These are phyloP conservation scores for Muscicapa striata DNA, from an alignment of 2,797 vertebrate species.

Conservation along the genomic window DNA sequence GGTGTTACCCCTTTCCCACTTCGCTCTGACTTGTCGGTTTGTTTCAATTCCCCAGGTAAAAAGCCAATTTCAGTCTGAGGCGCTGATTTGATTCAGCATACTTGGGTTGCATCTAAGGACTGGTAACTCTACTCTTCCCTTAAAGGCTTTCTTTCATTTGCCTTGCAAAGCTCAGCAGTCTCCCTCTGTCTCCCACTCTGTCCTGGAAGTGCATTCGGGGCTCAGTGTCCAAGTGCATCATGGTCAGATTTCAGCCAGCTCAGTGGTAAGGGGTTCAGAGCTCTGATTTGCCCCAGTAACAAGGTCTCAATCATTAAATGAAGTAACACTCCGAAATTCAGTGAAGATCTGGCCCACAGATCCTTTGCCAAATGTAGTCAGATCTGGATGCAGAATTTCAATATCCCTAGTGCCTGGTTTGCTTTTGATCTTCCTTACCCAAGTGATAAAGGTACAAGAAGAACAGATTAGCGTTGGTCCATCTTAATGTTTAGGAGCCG, in stretches of 20 bases:
- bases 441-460: conserved; percentile 21
- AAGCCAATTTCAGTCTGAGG: neutral
- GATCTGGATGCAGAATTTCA: conserved; percentile 10
- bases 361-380: conserved; percentile 18
- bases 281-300: neutral
- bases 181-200: neutral
- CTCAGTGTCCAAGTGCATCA: neutral
- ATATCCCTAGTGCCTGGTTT: neutral
- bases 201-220: neutral
- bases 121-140: conserved; percentile 28
- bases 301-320: neutral
- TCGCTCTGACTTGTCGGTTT: neutral
- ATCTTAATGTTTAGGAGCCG: neutral
- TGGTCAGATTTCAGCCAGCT: neutral
- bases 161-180: conserved; percentile 16
- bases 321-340: neutral
- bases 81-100: neutral
- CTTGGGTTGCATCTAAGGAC: neutral
- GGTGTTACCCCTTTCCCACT: neutral
- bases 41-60: neutral
- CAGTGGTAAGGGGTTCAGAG: neutral
- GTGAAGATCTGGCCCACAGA: neutral
- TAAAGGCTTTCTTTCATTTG: conserved; percentile 28
- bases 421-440: conserved; percentile 38
- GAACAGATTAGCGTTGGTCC: neutral